These are phyloP conservation scores for Caerostris extrusa DNA, from an alignment of 1,140 invertebrate genomes.

Conservation along the genomic window DNA sequence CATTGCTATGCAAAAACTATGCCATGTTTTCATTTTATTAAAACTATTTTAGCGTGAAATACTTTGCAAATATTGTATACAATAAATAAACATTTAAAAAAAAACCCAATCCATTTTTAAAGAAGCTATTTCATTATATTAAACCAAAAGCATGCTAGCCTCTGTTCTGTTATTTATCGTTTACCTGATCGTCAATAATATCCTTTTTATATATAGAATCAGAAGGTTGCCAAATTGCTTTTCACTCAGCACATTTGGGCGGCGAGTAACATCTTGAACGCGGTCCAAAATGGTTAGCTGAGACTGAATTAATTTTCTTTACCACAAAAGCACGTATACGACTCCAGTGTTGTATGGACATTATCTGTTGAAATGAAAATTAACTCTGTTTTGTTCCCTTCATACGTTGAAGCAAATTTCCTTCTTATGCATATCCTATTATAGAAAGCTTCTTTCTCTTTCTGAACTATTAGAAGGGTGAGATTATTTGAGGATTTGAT, in stretches of 20 bases:
- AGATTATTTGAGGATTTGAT: not conserved
- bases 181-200: too few species aligned
- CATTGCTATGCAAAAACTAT: too few species aligned
- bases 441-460: not conserved
- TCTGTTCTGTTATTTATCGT: too few species aligned
- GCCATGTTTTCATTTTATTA: too few species aligned
- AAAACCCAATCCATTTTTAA: too few species aligned
- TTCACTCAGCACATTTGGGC: not conserved
- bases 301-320: not conserved
- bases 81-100: too few species aligned
- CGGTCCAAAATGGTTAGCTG: not conserved
- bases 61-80: too few species aligned
- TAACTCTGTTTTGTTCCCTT: not conserved
- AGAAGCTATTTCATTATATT: too few species aligned
- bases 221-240: not conserved
- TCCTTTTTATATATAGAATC: not conserved
- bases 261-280: not conserved
- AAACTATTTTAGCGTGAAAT: too few species aligned
- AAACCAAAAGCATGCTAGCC: too few species aligned
- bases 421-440: not conserved
- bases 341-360: not conserved
- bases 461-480: not conserved
- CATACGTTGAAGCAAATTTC: not conserved
- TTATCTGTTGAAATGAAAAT: not conserved
- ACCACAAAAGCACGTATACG: not conserved